These are phyloP conservation scores for Tenthredo livida DNA, from an alignment of 2,888 invertebrate genomes.

Conservation along the genomic window DNA sequence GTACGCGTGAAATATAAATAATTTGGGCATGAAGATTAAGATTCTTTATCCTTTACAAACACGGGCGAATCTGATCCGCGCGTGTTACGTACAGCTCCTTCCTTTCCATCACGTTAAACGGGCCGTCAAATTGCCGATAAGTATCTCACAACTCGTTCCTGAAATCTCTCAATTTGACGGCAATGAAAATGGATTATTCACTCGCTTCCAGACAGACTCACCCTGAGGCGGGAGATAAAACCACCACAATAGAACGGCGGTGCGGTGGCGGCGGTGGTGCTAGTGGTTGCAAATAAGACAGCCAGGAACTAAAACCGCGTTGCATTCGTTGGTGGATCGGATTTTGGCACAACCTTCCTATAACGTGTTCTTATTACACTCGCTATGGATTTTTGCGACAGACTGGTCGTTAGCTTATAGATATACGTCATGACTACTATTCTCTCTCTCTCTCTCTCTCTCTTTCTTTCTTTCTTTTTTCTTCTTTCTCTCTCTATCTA, in stretches of 20 bases:
- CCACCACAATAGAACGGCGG: neutral
- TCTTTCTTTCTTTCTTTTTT: neutral
- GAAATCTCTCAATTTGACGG: constrained; percentile 47
- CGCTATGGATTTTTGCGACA: constrained; percentile 51
- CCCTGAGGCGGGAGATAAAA: constrained; percentile 21
- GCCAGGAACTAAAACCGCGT: constrained; percentile 7
- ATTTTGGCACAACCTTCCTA: constrained; percentile 46
- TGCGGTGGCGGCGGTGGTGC: neutral
- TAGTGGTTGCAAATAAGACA: neutral
- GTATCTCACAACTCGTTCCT: constrained; percentile 27
- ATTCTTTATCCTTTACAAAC: neutral
- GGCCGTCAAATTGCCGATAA: constrained; percentile 45
- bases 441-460: neutral
- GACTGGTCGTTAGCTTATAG: constrained; percentile 45
- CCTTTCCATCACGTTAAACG: constrained; percentile 30
- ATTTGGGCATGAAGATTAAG: neutral
- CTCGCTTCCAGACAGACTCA: neutral
- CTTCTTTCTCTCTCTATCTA: neutral
- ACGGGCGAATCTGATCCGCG: neutral
- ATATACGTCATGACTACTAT: neutral
- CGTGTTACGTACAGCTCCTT: neutral
- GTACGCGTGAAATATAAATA: neutral
- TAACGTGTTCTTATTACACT: constrained; percentile 39
- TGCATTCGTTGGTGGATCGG: constrained; percentile 22
- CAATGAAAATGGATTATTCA: constrained; percentile 32